Conservation (phyloP, 2,888 invertebrate genomes). For the Ctena decussata region DNA sequence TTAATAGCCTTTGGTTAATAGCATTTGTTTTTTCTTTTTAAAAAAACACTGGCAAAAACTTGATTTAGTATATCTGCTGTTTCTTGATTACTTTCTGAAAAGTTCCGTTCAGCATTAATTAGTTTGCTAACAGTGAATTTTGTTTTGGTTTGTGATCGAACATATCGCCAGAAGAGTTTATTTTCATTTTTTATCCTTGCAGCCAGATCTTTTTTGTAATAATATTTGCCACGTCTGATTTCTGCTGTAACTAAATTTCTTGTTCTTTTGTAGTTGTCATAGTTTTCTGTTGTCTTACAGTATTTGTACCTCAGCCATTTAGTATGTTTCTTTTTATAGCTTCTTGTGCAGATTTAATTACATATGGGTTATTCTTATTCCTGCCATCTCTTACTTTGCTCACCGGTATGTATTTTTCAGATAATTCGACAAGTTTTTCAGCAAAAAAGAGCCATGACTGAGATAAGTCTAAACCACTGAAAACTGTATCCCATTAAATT, state of each 20-base stretch:
- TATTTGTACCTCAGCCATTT: not conserved
- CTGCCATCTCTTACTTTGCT: not conserved
- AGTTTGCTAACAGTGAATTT: not conserved
- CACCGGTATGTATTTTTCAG: not conserved
- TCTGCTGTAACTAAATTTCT: not conserved
- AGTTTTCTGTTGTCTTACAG: not conserved
- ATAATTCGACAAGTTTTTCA: not conserved
- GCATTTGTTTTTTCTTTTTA: not conserved
- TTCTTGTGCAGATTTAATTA: not conserved
- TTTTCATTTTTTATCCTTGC: not conserved
- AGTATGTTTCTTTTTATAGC: not conserved
- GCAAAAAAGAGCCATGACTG: not conserved
- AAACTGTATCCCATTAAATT: not conserved
- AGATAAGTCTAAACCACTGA: not conserved
- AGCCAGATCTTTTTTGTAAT: not conserved
- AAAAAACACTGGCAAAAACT: not conserved
- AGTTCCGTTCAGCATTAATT: not conserved
- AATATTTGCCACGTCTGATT: not conserved
- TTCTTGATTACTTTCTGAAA: not conserved
- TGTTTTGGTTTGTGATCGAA: not conserved
- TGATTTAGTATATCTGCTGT: slow-evolving; percentile 1
- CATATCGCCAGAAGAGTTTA: slow-evolving; percentile 3
- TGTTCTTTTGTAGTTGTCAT: not conserved
- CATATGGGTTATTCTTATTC: not conserved
- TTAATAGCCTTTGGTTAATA: not conserved